Base-by-base conservation (phyloP, 2,113 vertebrate genomes). In the Octodon degus region DNA sequence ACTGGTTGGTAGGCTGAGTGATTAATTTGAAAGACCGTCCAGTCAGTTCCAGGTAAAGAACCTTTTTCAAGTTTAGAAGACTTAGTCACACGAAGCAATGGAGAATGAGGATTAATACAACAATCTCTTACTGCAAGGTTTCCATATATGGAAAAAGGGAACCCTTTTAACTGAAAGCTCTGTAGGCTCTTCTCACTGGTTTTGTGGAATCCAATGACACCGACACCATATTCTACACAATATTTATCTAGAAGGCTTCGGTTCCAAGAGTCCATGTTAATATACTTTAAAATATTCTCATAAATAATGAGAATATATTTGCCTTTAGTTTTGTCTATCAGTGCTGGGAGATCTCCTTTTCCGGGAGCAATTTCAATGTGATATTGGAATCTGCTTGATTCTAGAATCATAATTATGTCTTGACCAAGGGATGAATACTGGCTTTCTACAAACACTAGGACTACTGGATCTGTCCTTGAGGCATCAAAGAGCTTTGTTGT, bases 401-500 rank as follows among this genome's bases (percentile, higher is more conserved):
- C 99, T 86, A 99, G 96, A 96, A 99, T 95, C 76, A 97, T 98
- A 95, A 98, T 95, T 77, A 99, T 99, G 72, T 99, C 99, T 97
- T 99, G 99, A 67, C 99, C 99, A 82, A 99, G 98, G 0, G 98
- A 72, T 20, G 99, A 99, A 83, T 99, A 99, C 82, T 99, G 99
- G 96, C 98, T 99, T 91, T 99, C 99, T 97, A 99, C 98, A 98
- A 99, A 99, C 79, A 99, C 98, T 85, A 99, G 98, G 72, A 98
- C 98, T 6, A 98, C 96, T 27, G 98, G 98, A 17, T 99, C 98
- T 67, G 98, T 98, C 95, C 97, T 98, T 9, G 96, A 79, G 16
- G 98, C 96, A 68, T 98, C 98, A 9, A 97, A 0, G 24, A 98
- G 83, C 96, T 97, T 98, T 60, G 27, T 1, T 17, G 91, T 96